phyloP scores from a whole-genome alignment of 2,888 invertebrate genomes.

The Dendrolimus houi region DNA sequence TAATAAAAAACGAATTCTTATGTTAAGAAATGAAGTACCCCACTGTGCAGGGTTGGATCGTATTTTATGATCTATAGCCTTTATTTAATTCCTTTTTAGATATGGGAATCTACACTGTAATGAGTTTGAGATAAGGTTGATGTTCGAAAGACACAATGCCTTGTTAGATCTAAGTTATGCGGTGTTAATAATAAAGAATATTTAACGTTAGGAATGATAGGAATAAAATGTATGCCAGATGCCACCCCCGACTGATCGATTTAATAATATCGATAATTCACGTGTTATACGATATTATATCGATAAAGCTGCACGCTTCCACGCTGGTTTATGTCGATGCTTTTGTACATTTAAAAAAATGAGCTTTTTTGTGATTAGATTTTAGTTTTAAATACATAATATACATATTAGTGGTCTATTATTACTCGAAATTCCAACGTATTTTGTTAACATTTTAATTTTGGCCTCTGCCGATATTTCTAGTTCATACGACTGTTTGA shows the following conservation, averaged over 20 bases:
- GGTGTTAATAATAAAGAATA: slow-evolving; percentile 31
- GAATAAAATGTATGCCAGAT: slow-evolving; percentile 40
- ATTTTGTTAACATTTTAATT: too few relatives aligned
- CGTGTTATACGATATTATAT: slow-evolving; percentile 5
- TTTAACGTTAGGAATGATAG: slow-evolving; percentile 23
- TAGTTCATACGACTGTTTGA: too few relatives aligned
- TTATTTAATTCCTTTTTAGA: slow-evolving; percentile 4
- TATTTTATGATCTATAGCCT: slow-evolving; percentile 34
- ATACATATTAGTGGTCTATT: neutral
- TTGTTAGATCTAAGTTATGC: slow-evolving; percentile 17
- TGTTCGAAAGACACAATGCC: slow-evolving; percentile 7
- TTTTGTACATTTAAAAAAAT: neutral
- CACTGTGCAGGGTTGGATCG: slow-evolving; percentile 51
- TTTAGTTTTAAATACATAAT: neutral
- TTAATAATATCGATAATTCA: slow-evolving; percentile 44
- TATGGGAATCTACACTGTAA: slow-evolving; percentile 12
- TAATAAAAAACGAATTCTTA: slow-evolving; percentile 60
- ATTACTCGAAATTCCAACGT: too few relatives aligned
- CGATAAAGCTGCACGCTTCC: neutral
- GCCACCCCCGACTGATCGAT: slow-evolving; percentile 48
- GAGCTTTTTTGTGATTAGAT: neutral
- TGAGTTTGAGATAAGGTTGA: slow-evolving; percentile 2
- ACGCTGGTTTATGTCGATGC: neutral
- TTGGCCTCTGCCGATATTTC: too few relatives aligned
- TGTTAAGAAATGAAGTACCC: slow-evolving; percentile 37